Conservation (phyloP, 1,140 invertebrate genomes). For the Nomia melanderi region DNA sequence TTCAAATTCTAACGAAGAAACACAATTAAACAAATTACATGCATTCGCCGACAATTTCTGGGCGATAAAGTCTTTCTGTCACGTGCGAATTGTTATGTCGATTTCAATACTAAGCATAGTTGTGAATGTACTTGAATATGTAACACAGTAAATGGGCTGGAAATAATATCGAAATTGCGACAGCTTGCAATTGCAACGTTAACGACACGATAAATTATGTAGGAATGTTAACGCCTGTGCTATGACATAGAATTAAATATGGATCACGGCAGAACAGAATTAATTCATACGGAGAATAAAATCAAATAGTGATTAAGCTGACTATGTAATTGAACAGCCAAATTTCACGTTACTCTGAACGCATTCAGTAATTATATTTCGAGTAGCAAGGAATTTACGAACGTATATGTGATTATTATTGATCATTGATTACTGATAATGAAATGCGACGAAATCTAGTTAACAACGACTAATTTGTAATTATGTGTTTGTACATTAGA, state of each 20-base stretch:
- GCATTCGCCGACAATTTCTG: too few species aligned
- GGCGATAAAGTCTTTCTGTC: too few species aligned
- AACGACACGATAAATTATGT: constrained; percentile 1
- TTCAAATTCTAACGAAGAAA: too few species aligned
- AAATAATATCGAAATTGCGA: constrained; percentile 8
- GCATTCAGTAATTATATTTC: neutral
- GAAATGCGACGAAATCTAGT: too few species aligned
- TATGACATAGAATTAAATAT: neutral
- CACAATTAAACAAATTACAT: too few species aligned
- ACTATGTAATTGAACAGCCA: neutral
- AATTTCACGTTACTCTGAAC: neutral
- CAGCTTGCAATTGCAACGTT: neutral
- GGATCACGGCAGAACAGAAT: neutral
- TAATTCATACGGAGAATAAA: neutral
- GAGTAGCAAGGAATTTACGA: neutral
- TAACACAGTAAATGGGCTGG: neutral
- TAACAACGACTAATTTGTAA: too few species aligned
- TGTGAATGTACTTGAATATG: constrained; percentile 2
- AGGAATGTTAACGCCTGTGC: neutral
- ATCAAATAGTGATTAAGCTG: neutral
- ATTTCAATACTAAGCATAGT: neutral
- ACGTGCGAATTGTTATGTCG: neutral
- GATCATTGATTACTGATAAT: too few species aligned
- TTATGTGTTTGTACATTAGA: too few species aligned
- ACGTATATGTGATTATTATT: too few species aligned